phyloP scores from a whole-genome alignment of 1,140 invertebrate genomes.

The Aradophagus sp. region DNA sequence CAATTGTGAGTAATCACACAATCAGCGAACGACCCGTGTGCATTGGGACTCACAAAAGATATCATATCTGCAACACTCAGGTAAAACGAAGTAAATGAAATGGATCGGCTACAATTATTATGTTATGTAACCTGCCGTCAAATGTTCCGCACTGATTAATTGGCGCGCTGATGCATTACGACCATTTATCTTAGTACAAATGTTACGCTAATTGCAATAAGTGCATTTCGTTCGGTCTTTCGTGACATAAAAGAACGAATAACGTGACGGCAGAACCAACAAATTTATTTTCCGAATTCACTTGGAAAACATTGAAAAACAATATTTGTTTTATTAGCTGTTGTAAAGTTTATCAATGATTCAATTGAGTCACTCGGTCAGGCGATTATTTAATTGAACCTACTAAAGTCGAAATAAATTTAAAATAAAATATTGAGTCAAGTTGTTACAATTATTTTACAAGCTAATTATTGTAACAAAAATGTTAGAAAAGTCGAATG shows the following conservation, averaged over 20 bases:
- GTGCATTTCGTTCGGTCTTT: conserved; percentile 36
- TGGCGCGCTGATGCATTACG: conserved; percentile 38
- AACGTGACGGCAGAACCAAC: too few species aligned
- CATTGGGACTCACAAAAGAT: conserved; percentile 80
- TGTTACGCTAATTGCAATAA: conserved; percentile 43
- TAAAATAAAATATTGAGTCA: too few species aligned
- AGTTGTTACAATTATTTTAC: too few species aligned
- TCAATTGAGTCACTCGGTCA: too few species aligned
- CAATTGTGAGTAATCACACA: conserved; percentile 58
- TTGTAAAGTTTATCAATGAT: too few species aligned
- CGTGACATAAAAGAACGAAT: conserved; percentile 19
- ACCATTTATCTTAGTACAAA: conserved; percentile 42
- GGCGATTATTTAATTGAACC: too few species aligned
- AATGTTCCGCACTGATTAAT: conserved; percentile 52
- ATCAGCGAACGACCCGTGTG: conserved; percentile 72
- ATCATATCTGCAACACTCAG: conserved; percentile 84
- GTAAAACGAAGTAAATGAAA: conserved; percentile 68
- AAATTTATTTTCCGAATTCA: too few species aligned
- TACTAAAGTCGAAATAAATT: too few species aligned
- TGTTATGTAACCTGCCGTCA: conserved; percentile 39
- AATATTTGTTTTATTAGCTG: too few species aligned
- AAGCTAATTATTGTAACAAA: too few species aligned
- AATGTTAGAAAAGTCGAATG: too few species aligned
- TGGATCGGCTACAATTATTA: conserved; percentile 2
- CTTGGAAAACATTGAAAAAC: too few species aligned